Percentiles rank a stretch among this genome's conserved stretches.
phyloP scores from a whole-genome alignment of 2,797 vertebrate species.

The Phataginus tricuspis region DNA sequence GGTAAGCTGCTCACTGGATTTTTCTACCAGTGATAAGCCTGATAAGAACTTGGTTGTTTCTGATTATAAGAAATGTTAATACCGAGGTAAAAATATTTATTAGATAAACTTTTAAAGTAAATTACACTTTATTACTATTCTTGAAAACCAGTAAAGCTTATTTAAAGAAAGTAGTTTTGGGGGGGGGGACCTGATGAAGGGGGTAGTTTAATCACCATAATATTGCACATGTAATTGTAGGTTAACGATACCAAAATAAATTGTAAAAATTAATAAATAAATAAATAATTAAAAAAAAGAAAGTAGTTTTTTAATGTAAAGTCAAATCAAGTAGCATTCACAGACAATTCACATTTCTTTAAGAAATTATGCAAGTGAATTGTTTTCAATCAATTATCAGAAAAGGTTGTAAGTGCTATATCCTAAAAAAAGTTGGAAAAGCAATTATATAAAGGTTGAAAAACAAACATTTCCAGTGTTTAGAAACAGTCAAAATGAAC shows the following conservation, averaged over 20 bases:
- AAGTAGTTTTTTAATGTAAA: constrained; percentile 37
- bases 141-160: constrained; percentile 42
- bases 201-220: too few species aligned
- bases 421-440: neutral
- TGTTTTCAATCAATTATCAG: constrained; percentile 26
- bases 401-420: constrained; percentile 29
- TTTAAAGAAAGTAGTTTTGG: too few species aligned
- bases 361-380: constrained; percentile 8
- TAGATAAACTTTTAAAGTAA: constrained; percentile 28
- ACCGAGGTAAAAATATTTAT: neutral
- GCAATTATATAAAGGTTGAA: neutral
- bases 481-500: constrained; percentile 50
- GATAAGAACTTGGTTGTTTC: constrained; percentile 14
- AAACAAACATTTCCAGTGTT: constrained; percentile 24
- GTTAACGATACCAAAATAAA: too few species aligned
- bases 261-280: too few species aligned
- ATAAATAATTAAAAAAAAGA: too few species aligned
- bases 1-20: constrained; percentile 13
- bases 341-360: constrained; percentile 18
- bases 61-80: constrained; percentile 29
- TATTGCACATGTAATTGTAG: too few species aligned
- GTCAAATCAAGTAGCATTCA: neutral
- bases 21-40: constrained; percentile 8
- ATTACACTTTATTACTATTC: constrained; percentile 39
- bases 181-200: too few species aligned